Evolutionary conservation across 1,140 invertebrate genomes (phyloP).

Genomic region (Portunus trituberculatus): DNA sequence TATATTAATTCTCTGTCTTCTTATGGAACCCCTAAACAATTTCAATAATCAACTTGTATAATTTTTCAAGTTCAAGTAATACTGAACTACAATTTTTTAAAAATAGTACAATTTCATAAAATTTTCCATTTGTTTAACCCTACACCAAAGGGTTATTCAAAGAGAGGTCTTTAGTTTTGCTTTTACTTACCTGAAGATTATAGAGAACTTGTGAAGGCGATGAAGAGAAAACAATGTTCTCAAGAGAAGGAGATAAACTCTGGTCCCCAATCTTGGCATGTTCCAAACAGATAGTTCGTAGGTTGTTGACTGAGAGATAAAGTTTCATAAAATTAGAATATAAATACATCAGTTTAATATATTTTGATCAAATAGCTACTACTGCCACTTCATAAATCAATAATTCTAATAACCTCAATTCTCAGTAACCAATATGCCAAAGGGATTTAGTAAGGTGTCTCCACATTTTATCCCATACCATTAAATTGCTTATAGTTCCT

Average conservation of each 20-base stretch:
- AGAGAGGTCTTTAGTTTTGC: not conserved
- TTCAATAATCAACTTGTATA: not conserved
- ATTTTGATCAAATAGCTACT: no score
- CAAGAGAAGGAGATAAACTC: constrained; percentile 83
- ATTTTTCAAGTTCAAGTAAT: not conserved
- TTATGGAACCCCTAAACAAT: constrained; percentile 15
- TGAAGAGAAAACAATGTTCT: constrained; percentile 87
- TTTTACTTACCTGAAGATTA: constrained; percentile 84
- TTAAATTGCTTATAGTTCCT: no score
- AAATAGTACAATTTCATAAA: no score
- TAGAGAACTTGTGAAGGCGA: constrained; percentile 90
- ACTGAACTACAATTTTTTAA: no score
- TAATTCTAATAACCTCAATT: no score
- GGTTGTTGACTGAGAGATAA: constrained; percentile 73
- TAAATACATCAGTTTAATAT: no score
- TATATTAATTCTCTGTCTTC: constrained; percentile 72
- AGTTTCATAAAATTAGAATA: not conserved
- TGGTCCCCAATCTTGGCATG: constrained; percentile 79
- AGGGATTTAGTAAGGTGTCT: no score
- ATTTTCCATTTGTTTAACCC: no score
- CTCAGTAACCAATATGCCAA: no score
- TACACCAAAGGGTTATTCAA: not conserved
- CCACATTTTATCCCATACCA: no score
- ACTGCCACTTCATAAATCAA: no score
- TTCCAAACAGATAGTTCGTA: constrained; percentile 80